Conservation (phyloP, 2,888 invertebrate species). For the Ormyrus labotus region DNA sequence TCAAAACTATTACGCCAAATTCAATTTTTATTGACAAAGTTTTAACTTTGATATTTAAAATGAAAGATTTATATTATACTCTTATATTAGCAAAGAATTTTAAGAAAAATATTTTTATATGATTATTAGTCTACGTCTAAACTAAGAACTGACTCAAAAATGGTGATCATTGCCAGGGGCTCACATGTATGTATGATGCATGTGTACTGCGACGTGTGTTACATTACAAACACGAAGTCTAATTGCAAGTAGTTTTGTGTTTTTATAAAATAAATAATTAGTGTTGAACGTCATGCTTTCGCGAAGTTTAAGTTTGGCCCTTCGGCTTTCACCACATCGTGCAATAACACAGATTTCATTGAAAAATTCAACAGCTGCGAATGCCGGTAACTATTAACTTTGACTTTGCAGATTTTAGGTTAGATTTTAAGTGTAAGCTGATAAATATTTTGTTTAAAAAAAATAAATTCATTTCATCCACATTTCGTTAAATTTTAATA, state of each 20-base stretch:
- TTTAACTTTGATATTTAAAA: too few species aligned
- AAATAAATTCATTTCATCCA: too few species aligned
- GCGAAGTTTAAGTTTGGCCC: slow-evolving; percentile 20
- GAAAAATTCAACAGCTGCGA: slow-evolving; percentile 21
- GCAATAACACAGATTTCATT: slow-evolving; percentile 18
- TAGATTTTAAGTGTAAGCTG: slow-evolving; percentile 23
- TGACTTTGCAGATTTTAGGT: slow-evolving; percentile 22
- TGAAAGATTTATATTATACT: too few species aligned
- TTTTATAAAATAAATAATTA: background rate
- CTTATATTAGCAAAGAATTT: too few species aligned
- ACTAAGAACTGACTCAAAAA: too few species aligned
- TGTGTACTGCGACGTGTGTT: background rate
- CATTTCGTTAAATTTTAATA: too few species aligned
- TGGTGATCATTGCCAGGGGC: too few species aligned
- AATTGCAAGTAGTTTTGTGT: background rate
- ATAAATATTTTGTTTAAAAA: too few species aligned
- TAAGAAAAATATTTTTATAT: too few species aligned
- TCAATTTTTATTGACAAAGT: too few species aligned
- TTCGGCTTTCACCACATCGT: slow-evolving; percentile 17
- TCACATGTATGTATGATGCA: background rate
- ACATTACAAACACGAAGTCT: background rate
- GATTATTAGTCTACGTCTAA: too few species aligned
- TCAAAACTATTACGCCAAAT: too few species aligned
- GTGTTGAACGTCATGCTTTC: slow-evolving; percentile 40
- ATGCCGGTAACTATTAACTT: slow-evolving; percentile 33